phyloP scores from a whole-genome alignment of 2,797 vertebrate species.

The Hemitrygon akajei region DNA sequence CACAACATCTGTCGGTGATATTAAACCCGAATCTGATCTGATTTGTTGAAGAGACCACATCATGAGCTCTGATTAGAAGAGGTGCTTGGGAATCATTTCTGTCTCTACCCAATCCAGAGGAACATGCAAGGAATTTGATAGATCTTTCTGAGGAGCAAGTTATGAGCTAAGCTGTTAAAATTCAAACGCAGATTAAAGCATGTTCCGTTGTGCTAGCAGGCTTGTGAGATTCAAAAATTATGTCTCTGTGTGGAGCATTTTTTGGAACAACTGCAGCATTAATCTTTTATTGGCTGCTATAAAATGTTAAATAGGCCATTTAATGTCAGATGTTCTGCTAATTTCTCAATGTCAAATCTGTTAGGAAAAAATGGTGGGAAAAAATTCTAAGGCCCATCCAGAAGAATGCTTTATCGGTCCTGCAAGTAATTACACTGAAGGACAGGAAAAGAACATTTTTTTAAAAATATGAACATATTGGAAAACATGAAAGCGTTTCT shows the following conservation, averaged over 20 bases:
- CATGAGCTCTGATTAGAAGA: neutral
- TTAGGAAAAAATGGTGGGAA: conserved; percentile 26
- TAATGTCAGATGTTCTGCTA: neutral
- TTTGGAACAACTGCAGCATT: neutral
- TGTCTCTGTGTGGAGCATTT: neutral
- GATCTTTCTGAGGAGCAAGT: neutral
- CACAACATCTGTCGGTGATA: too few species aligned
- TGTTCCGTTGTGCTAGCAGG: neutral
- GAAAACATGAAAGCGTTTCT: neutral
- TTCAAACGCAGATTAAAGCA: neutral
- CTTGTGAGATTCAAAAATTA: neutral
- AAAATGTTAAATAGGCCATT: conserved; percentile 5
- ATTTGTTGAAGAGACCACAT: too few species aligned
- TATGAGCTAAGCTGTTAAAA: conserved; percentile 10
- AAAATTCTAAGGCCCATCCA: neutral
- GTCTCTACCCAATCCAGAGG: neutral
- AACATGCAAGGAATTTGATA: conserved; percentile 8
- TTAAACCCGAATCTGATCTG: too few species aligned
- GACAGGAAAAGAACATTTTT: neutral
- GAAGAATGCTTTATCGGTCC: neutral
- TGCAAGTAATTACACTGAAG: neutral
- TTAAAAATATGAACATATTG: too few species aligned
- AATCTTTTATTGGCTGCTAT: conserved; percentile 24
- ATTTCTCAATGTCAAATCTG: conserved; percentile 10
- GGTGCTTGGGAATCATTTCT: too few species aligned